Evolutionary conservation across 1,140 invertebrate genomes (phyloP), one percentile per base, ranked within the genome.

Genomic region (Liolophura sinensis): DNA sequence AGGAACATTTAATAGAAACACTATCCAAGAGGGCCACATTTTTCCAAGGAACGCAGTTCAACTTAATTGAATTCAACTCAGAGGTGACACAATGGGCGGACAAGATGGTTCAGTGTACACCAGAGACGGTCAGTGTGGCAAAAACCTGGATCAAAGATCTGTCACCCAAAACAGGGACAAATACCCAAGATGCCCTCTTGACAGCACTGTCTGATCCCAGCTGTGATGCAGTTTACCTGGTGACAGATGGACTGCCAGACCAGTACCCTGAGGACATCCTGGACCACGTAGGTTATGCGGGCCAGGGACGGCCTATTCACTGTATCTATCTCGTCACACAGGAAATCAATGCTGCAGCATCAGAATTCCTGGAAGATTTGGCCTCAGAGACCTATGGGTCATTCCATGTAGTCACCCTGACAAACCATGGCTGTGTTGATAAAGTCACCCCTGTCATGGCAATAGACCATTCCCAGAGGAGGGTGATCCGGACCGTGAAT

Each of bases 191-290:
- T 65, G 84, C 82, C 14, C 60, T 85, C 7, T 60, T 83, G 15
- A 77, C 82, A 14, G 84, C 83, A 15, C 72, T 84, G 18, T 68
- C 72, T 56, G 81, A 84, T 62, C 64, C 67, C 4, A 60, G 64
- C 11, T 82, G 81, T 73, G 72, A 81, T 51, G 76, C 82, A 22
- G 80, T 85, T 31, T 84, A 82, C 63, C 68, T 85, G 16, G 78
- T 85, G 6, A 84, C 84, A 1, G 82, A 83, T 68, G 81, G 82
- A 14, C 65, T 83, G n/a, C 81, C 84, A 16, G 83, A 85, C 62
- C 80, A 83, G 64, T 73, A 82, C 64, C 76, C 79, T 15, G 71
- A 75, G 31, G 81, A 81, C 25, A 79, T 84, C 71, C 60, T 85
- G 11, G 82, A 85, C 63, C 64, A 76, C 22, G 75, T 82, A 46